Base-by-base conservation (phyloP, 2,888 invertebrate genomes). In the Amitus sp. region DNA sequence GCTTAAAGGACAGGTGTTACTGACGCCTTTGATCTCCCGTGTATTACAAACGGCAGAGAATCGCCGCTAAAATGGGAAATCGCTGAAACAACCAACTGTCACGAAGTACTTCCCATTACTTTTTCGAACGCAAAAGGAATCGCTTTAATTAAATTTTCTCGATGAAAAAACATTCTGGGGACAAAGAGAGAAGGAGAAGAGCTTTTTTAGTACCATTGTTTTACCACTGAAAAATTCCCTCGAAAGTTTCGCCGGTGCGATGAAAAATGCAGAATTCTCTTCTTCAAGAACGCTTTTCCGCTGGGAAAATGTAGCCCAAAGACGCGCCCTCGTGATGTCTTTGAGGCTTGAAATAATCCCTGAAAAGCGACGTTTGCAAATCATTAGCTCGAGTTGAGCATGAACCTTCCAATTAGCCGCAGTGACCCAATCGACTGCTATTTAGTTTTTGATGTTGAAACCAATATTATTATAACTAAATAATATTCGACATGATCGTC, bases 11-110 rank as follows among this genome's bases (percentile, higher is more conserved):
- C 82, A 82, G 82, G 82, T 82, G 82, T 81, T 80, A 79, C 78
- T 82, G 82, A 82, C 82, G 81, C 82, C 82, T 82, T 82, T 82
- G 82, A 82, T 82, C 82, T 82, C 77, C 75, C 75, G 73, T 74
- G 72, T 72, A 73, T 78, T 79, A 80, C 77, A 78, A 71, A 73
- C 74, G 70, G 67, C 67, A 62, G 71, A 72, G 74, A 70, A 73
- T 70, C 69, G 68, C 71, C 55, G 62, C 72, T 72, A 73, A 76
- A 76, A 78, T 73, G 73, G 74, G 72, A 71, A 79, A 79, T 79
- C 78, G 79, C 78, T 70, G 76, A 74, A 75, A 73, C 74, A 71
- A 73, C 70, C 64, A 19, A 42, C 19, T 42, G 42, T 42, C 42
- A 19, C 19, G 42, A n/a, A 19, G 20, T 9, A 19, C 19, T 17